phyloP scores from a whole-genome alignment of 2,113 vertebrate genomes.

The Nycticryphes semicollaris region DNA sequence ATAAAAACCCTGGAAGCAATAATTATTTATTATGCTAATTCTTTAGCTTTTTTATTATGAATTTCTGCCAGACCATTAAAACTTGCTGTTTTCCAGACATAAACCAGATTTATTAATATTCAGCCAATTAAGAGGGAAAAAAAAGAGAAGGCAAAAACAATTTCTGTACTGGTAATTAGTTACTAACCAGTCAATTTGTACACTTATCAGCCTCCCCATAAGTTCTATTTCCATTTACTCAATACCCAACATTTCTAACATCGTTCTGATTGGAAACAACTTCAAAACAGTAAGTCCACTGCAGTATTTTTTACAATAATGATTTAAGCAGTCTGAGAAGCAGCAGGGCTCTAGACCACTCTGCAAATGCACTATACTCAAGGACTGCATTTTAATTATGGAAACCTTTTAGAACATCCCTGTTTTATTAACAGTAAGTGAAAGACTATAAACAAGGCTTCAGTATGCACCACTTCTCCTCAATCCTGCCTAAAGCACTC shows the following conservation, averaged over 20 bases:
- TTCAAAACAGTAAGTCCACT: conserved; percentile 6
- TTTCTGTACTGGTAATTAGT: conserved; percentile 71
- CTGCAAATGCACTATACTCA: conserved; percentile 37
- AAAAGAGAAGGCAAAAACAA: conserved; percentile 16
- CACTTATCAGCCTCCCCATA: conserved; percentile 18
- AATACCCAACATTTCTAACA: conserved; percentile 27
- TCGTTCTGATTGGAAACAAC: conserved; percentile 9
- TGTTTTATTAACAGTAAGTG: conserved; percentile 67
- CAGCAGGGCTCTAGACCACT: conserved; percentile 15
- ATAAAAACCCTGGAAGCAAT: conserved; percentile 89
- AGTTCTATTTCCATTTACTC: conserved; percentile 55
- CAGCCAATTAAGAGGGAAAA: conserved; percentile 62
- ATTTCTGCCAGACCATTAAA: conserved; percentile 76
- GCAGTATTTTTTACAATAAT: conserved; percentile 17
- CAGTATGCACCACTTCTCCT: conserved; percentile 59
- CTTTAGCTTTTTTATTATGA: conserved; percentile 72
- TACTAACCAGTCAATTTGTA: conserved; percentile 64
- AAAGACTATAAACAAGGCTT: conserved; percentile 65
- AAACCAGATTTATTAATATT: conserved; percentile 78
- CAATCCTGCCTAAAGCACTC: conserved; percentile 43
- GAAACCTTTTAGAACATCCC: conserved; percentile 67
- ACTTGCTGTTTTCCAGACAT: conserved; percentile 73
- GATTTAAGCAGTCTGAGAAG: conserved; percentile 44
- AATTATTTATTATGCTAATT: conserved; percentile 91
- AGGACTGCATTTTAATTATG: conserved; percentile 65